Percentiles rank a stretch among this genome's conserved stretches.
Conservation (phyloP, 2,797 vertebrate species). For the Falco peregrinus region DNA sequence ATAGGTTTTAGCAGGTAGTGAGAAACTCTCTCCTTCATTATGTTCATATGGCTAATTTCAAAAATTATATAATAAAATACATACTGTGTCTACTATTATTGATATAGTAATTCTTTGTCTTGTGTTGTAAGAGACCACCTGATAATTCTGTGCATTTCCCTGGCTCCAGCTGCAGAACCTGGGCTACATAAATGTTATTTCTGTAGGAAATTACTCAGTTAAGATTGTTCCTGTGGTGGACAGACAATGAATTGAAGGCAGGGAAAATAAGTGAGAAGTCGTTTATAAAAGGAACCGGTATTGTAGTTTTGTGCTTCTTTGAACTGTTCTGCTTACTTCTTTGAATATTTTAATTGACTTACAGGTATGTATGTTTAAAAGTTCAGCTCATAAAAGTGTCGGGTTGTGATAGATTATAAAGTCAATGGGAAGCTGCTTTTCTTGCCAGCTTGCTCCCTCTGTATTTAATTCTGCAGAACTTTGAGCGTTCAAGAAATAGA, state of each 20-base stretch:
- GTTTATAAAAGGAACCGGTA: constrained; percentile 27
- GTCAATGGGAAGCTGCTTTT: constrained; percentile 20
- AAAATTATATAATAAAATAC: background rate
- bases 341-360: constrained; percentile 28
- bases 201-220: constrained; percentile 35
- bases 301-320: constrained; percentile 21
- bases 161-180: background rate
- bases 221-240: constrained; percentile 35
- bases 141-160: background rate
- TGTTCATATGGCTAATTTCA: background rate
- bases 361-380: background rate
- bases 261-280: background rate
- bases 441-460: background rate
- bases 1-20: background rate
- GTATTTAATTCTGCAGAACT: constrained; percentile 45
- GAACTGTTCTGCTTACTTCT: constrained; percentile 44
- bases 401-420: constrained; percentile 1
- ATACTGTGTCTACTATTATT: background rate
- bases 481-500: constrained; percentile 24
- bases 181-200: constrained; percentile 9
- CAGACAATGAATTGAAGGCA: constrained; percentile 6
- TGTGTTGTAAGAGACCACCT: background rate
- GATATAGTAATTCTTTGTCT: constrained; percentile 1
- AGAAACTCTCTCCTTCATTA: background rate
- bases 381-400: constrained; percentile 29